These are phyloP conservation scores for Drosophila biarmipes DNA, from an alignment of 1,140 invertebrate genomes.

Conservation along the genomic window DNA sequence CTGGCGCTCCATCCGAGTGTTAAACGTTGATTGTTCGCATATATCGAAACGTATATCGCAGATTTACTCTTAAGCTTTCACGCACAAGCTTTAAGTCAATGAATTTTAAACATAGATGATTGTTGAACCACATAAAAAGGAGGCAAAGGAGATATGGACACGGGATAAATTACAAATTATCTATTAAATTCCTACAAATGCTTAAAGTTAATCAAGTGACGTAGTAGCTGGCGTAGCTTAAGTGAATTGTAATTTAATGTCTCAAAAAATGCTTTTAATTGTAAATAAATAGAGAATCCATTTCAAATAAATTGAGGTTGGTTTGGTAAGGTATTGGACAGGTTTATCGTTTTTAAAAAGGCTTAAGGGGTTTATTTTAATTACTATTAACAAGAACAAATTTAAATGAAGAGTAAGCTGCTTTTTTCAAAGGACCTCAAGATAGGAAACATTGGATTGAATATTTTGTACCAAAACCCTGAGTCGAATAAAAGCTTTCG, in stretches of 20 bases:
- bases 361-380: background rate
- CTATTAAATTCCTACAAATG: slow-evolving; percentile 71
- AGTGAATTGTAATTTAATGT: slow-evolving; percentile 69
- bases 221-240: slow-evolving; percentile 59
- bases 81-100: slow-evolving; percentile 66
- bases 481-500: background rate
- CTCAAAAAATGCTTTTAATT: slow-evolving; percentile 79
- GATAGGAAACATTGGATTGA: background rate
- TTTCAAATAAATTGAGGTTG: background rate
- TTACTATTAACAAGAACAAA: background rate
- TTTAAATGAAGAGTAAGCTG: background rate
- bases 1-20: slow-evolving; percentile 36
- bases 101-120: slow-evolving; percentile 68
- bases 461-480: background rate
- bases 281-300: slow-evolving; percentile 68
- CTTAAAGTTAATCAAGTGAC: slow-evolving; percentile 60
- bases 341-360: background rate
- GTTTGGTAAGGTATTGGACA: background rate
- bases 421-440: background rate
- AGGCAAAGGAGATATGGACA: background rate
- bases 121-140: slow-evolving; percentile 27
- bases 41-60: slow-evolving; percentile 46
- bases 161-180: slow-evolving; percentile 45
- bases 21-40: slow-evolving; percentile 72
- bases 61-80: slow-evolving; percentile 53